These are phyloP conservation scores for Thecophora atra DNA, from an alignment of 2,888 invertebrate species.

Conservation along the genomic window DNA sequence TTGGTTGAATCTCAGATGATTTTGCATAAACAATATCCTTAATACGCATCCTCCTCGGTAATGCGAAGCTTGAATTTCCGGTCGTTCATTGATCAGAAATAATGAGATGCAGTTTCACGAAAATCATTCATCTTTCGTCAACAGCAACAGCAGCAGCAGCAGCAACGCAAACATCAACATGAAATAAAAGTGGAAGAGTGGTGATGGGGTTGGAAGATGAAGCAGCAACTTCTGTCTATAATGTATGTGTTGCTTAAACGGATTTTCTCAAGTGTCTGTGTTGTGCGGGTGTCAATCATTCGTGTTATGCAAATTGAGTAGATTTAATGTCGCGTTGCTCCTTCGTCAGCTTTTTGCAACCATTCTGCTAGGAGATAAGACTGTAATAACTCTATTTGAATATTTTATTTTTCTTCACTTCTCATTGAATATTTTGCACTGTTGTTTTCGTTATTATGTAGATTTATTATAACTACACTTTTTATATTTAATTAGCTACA, in stretches of 20 bases:
- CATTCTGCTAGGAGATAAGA: slow-evolving; percentile 28
- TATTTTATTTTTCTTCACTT: not conserved
- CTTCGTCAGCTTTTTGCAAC: slow-evolving; percentile 15
- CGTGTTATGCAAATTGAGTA: slow-evolving; percentile 13
- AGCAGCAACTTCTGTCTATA: too few relatives aligned
- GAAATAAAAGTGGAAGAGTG: not conserved
- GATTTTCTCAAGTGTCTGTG: not conserved
- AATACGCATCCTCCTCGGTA: too few relatives aligned
- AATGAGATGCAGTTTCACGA: slow-evolving; percentile 35
- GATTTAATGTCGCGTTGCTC: slow-evolving; percentile 4
- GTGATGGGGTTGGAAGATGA: too few relatives aligned
- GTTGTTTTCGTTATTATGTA: not conserved
- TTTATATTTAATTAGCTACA: too few relatives aligned
- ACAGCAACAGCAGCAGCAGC: not conserved
- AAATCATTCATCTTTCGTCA: slow-evolving; percentile 35
- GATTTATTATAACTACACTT: not conserved
- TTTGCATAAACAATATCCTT: too few relatives aligned
- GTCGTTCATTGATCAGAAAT: slow-evolving; percentile 6
- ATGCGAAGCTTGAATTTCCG: not conserved
- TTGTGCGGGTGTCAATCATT: not conserved
- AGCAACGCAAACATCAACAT: slow-evolving; percentile 9
- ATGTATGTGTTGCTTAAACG: too few relatives aligned
- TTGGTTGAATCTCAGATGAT: too few relatives aligned
- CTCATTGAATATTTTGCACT: not conserved
- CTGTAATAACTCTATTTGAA: not conserved